Evolutionary conservation across 2,888 invertebrate genomes (phyloP), one percentile per base, ranked within the genome.

Genomic region (Oxystoma pomonae): DNA sequence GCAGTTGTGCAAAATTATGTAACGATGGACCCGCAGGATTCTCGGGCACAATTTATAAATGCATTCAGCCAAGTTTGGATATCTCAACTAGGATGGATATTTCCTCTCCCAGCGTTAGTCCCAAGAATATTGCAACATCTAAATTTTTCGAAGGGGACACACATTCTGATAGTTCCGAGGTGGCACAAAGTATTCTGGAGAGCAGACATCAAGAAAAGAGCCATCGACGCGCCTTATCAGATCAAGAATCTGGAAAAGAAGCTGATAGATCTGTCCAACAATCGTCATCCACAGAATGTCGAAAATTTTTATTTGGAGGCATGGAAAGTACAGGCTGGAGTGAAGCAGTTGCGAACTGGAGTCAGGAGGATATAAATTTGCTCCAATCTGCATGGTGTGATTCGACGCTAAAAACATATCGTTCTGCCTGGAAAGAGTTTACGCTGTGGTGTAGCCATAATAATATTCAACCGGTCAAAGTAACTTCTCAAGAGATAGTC

Each of bases 121-220:
- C 71, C 72, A 1, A 60, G 63, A 51, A 67, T 73, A 0, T 63
- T 69, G 2, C 57, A 61, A 12, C 71, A 72, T 35, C 61, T 70
- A 16, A 68, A 69, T 59, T 16, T 17, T n/a, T 62, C 70, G 16
- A 58, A 53, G 51, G 71, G 73, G 16, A 22, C 52, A n/a, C 71
- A 68, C 57, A 62, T 73, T 1, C 16, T 74, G 21, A 65, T 74
- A 35, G 69, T 66, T 7, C 65, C 63, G 12, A 68, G 71, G 20
- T 64, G 71, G 55, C 35, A 35, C 3, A 35, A 35, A 35, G 68
- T 68, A 2, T 75, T 72, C 62, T 75, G 74, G 72, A 35, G 67
- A 67, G 63, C 70, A n/a, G 73, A 75, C 55, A 67, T 75, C n/a
- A 70, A 65, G 63, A 16, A 49, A 22, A 60, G 75, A 57, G 80